These are phyloP conservation scores for Syngnathus rostellatus DNA, from an alignment of 2,797 vertebrate genomes.

Conservation along the genomic window DNA sequence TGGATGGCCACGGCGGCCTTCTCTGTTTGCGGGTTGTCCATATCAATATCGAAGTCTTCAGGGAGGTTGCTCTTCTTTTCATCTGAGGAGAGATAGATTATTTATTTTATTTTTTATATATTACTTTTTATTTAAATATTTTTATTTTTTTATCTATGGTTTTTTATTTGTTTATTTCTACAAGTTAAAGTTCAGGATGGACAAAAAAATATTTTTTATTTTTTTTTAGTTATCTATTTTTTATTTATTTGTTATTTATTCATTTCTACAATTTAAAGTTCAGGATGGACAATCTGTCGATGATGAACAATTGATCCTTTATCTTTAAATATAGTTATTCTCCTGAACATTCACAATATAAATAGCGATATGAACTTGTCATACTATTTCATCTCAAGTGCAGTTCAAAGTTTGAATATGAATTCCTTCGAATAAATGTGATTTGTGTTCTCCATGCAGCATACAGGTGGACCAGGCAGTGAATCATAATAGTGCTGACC, in stretches of 20 bases:
- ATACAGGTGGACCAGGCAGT: not conserved
- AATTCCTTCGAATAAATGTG: not conserved
- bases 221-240: no score
- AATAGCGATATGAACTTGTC: not conserved
- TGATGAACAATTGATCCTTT: no score
- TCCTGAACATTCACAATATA: no score
- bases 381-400: not conserved
- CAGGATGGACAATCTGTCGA: not conserved
- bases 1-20: constrained; percentile 91
- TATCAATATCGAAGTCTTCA: constrained; percentile 91
- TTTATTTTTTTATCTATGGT: no score
- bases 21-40: constrained; percentile 87
- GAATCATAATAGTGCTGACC: not conserved
- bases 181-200: no score
- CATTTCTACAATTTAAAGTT: not conserved
- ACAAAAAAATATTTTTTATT: no score
- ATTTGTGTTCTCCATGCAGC: not conserved
- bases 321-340: no score
- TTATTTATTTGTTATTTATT: no score
- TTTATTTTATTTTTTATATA: no score
- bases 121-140: no score
- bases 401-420: not conserved
- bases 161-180: no score
- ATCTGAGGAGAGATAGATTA: constrained; percentile 38
- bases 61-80: constrained; percentile 79